phyloP scores from a whole-genome alignment of 1,140 invertebrate species.

The Megathymus violae region DNA sequence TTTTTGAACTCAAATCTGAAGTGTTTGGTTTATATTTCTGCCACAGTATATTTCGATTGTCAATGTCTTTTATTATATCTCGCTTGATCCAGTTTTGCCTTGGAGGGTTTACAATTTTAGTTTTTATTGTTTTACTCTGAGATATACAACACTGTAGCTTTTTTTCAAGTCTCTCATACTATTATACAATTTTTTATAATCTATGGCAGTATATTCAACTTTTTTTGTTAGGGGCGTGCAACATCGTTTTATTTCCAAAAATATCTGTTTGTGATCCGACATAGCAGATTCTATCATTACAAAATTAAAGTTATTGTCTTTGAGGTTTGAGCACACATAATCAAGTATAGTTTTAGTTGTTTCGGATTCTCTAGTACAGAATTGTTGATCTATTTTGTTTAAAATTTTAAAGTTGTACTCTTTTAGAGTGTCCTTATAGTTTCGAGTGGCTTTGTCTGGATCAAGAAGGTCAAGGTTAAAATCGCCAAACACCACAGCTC shows the following conservation, averaged over 20 bases:
- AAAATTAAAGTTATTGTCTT: not conserved
- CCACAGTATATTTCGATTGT: no score
- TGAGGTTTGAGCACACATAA: not conserved
- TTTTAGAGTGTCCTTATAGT: slow-evolving; percentile 1
- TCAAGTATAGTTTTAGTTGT: not conserved
- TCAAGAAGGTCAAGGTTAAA: not conserved
- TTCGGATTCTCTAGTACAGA: not conserved
- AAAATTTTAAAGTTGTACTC: not conserved
- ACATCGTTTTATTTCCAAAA: not conserved
- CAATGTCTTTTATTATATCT: no score
- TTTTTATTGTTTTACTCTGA: no score
- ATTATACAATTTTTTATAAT: not conserved
- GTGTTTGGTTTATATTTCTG: no score
- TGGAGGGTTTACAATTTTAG: no score
- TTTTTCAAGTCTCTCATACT: not conserved
- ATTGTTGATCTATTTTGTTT: not conserved
- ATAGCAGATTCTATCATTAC: not conserved
- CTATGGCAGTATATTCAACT: not conserved
- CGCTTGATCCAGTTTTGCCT: no score
- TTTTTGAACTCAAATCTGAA: no score
- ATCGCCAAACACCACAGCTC: slow-evolving; percentile 1
- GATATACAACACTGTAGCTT: no score
- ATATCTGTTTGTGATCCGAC: not conserved
- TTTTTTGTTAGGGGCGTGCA: not conserved
- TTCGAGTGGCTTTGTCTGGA: not conserved